A percentile compares a stretch with the other conserved stretches of the same genome.
These are phyloP conservation scores for Datnioides undecimradiatus DNA, from an alignment of 2,113 vertebrate genomes.

Conservation along the genomic window DNA sequence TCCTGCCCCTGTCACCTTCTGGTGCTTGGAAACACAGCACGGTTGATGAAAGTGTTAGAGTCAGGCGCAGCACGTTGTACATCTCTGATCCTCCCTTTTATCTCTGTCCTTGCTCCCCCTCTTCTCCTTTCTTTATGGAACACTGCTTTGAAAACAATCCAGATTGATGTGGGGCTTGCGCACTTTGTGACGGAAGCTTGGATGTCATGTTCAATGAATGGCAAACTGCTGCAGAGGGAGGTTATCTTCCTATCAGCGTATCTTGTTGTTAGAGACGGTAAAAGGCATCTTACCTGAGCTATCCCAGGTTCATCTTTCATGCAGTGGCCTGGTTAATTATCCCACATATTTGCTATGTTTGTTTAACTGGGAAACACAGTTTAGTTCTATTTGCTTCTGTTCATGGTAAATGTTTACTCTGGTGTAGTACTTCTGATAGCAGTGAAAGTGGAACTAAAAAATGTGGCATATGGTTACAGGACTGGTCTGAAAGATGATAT, in stretches of 20 bases:
- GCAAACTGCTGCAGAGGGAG: constrained; percentile 28
- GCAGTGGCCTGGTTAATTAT: constrained; percentile 19
- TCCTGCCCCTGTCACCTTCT: constrained; percentile 60
- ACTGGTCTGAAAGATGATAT: constrained; percentile 42
- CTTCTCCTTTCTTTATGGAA: constrained; percentile 55
- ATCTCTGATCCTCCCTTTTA: constrained; percentile 51
- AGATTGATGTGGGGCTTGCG: constrained; percentile 56
- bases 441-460: constrained; percentile 1
- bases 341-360: constrained; percentile 17
- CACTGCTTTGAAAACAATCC: constrained; percentile 72
- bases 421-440: background rate
- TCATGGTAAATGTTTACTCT: background rate
- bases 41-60: constrained; percentile 51
- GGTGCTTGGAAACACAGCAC: constrained; percentile 46
- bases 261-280: constrained; percentile 38
- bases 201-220: constrained; percentile 48
- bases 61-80: constrained; percentile 32
- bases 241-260: constrained; percentile 57
- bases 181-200: constrained; percentile 56
- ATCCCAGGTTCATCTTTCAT: constrained; percentile 46
- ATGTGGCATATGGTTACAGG: constrained; percentile 8
- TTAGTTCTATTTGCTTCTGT: background rate
- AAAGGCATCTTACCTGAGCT: constrained; percentile 42
- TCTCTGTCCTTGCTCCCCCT: constrained; percentile 17
- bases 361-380: background rate